phyloP scores from a whole-genome alignment of 2,113 vertebrate genomes.

The Odontophorus gujanensis region DNA sequence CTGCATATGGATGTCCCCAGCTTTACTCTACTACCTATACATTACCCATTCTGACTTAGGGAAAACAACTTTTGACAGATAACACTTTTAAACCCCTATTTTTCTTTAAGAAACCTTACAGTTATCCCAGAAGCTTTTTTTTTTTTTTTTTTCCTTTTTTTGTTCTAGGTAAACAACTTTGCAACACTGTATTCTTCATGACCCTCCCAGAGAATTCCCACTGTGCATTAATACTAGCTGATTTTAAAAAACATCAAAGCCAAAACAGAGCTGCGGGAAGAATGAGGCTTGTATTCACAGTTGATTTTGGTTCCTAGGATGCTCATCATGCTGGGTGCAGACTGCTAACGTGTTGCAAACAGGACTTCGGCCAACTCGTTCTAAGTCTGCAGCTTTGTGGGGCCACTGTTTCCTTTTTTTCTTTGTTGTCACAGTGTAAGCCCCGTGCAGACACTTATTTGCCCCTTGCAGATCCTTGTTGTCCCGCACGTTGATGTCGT shows the following conservation, averaged over 20 bases:
- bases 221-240: not conserved
- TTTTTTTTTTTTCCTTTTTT: not conserved
- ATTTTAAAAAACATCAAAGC: not conserved
- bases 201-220: not conserved
- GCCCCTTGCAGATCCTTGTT: not conserved
- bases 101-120: not conserved
- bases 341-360: slow-evolving; percentile 19
- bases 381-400: not conserved
- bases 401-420: not conserved
- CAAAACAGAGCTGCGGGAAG: not conserved
- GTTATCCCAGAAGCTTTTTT: not conserved
- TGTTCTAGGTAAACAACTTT: not conserved
- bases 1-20: not conserved
- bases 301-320: slow-evolving; percentile 36
- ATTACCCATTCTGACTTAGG: not conserved
- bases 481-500: not conserved
- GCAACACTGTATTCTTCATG: not conserved
- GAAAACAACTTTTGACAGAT: not conserved
- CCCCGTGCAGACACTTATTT: not conserved
- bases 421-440: slow-evolving; percentile 21
- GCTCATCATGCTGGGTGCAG: slow-evolving; percentile 19
- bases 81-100: not conserved
- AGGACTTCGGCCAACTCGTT: not conserved
- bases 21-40: not conserved
- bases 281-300: not conserved